phyloP scores from a whole-genome alignment of 2,113 vertebrate species.

The Gasterosteus aculeatus region DNA sequence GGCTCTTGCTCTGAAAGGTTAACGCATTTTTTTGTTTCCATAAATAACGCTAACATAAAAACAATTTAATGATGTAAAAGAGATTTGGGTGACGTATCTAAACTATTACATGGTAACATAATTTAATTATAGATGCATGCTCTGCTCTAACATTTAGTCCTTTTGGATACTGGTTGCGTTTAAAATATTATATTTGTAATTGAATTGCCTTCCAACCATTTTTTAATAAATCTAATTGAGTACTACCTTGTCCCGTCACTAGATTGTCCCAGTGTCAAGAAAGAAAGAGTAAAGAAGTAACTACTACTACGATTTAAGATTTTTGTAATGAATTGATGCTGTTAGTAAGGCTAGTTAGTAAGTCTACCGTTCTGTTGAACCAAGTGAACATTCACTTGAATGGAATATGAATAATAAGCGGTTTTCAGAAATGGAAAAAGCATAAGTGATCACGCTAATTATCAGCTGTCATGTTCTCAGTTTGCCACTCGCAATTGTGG shows the following conservation, averaged over 20 bases:
- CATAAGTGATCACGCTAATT: slow-evolving; percentile 3
- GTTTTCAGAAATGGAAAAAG: slow-evolving; percentile 1
- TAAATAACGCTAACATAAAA: slow-evolving; percentile 20
- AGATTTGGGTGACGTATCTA: slow-evolving; percentile 2
- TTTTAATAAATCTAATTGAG: background rate
- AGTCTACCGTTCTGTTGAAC: background rate
- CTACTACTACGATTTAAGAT: background rate
- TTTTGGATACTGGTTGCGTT: background rate
- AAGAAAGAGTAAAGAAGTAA: background rate
- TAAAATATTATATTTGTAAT: background rate
- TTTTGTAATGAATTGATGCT: too few species aligned
- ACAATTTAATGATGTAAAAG: slow-evolving; percentile 1
- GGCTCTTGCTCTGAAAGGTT: slow-evolving; percentile 39
- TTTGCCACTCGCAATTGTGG: background rate
- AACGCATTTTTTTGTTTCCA: slow-evolving; percentile 7
- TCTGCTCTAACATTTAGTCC: background rate
- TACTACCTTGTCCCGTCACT: background rate
- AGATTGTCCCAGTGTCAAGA: background rate
- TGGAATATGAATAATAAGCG: background rate
- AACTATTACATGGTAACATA: background rate
- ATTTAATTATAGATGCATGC: background rate
- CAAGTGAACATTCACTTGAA: background rate
- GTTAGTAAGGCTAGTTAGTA: too few species aligned
- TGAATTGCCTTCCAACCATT: background rate
- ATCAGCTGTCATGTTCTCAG: slow-evolving; percentile 10